Evolutionary conservation across 2,888 invertebrate species (phyloP).

Genomic region (Microctonus hyperodae): DNA sequence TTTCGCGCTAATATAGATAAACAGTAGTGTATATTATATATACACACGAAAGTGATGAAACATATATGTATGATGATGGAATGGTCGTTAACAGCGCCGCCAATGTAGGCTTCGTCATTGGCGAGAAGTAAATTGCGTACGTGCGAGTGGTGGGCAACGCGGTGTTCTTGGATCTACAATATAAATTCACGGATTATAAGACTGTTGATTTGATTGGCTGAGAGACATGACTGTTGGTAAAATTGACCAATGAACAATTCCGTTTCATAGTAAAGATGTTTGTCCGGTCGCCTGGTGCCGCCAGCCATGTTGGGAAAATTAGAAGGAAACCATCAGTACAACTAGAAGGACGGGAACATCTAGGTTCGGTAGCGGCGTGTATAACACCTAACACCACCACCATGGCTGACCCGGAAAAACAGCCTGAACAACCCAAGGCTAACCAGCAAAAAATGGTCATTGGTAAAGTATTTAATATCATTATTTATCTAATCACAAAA

Average conservation of each 20-base stretch:
- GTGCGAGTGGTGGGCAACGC: not conserved
- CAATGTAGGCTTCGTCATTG: not conserved
- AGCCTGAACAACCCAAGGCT: constrained; percentile 77
- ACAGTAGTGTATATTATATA: too few species aligned
- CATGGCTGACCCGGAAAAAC: constrained; percentile 97
- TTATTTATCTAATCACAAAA: constrained; percentile 5
- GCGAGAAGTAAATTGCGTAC: not conserved
- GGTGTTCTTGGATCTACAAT: not conserved
- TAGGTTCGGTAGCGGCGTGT: constrained; percentile 65
- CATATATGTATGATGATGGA: not conserved
- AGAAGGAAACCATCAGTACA: constrained; percentile 66
- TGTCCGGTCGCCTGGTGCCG: constrained; percentile 56
- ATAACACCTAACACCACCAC: constrained; percentile 71
- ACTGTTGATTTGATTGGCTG: constrained; percentile 36
- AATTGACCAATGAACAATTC: constrained; percentile 40
- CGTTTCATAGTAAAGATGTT: constrained; percentile 48
- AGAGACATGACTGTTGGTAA: constrained; percentile 27
- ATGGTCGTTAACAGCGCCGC: not conserved
- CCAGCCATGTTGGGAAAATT: constrained; percentile 62
- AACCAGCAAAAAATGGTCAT: constrained; percentile 83
- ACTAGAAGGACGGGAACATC: constrained; percentile 65
- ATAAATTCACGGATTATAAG: constrained; percentile 10
- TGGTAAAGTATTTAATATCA: constrained; percentile 65
- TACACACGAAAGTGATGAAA: too few species aligned
- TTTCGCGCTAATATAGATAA: too few species aligned